Evolutionary conservation across 2,113 vertebrate species (phyloP).

Genomic region (Petaurus breviceps): DNA sequence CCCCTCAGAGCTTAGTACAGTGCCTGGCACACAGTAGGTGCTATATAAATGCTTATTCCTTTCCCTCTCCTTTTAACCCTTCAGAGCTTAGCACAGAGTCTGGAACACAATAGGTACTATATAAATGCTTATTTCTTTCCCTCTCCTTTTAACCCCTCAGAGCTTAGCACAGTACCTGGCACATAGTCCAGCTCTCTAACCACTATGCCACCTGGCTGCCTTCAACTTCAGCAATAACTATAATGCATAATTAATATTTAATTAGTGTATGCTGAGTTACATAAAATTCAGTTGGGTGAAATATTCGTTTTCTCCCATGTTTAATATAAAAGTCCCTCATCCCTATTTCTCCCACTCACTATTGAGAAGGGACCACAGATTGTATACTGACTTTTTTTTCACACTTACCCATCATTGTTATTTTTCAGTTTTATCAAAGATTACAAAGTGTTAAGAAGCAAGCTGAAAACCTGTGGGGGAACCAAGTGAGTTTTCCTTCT

Average conservation of each 20-base stretch:
- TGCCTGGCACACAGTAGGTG: too few species aligned
- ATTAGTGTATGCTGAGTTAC: too few species aligned
- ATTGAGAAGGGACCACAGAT: not conserved
- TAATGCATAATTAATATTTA: too few species aligned
- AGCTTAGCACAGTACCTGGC: not conserved
- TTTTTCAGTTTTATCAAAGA: not conserved
- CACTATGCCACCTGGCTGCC: too few species aligned
- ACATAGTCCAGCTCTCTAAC: not conserved
- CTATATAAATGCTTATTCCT: too few species aligned
- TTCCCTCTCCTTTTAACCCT: too few species aligned
- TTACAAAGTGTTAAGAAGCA: not conserved
- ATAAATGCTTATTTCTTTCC: too few species aligned
- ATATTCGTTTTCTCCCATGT: not conserved
- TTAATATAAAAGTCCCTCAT: not conserved
- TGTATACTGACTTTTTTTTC: not conserved
- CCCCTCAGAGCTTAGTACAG: too few species aligned
- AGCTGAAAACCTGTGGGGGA: not conserved
- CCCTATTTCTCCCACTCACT: not conserved
- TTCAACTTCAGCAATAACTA: too few species aligned
- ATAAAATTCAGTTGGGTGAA: not conserved
- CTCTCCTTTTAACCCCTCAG: too few species aligned
- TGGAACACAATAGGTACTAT: too few species aligned
- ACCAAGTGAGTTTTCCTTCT: not conserved
- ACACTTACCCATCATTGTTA: not conserved
- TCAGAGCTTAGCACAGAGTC: too few species aligned